A percentile compares a stretch with the other conserved stretches of the same genome.
These are phyloP conservation scores for Neolamprologus tretocephalus DNA, from an alignment of 2,113 vertebrate genomes.

Conservation along the genomic window DNA sequence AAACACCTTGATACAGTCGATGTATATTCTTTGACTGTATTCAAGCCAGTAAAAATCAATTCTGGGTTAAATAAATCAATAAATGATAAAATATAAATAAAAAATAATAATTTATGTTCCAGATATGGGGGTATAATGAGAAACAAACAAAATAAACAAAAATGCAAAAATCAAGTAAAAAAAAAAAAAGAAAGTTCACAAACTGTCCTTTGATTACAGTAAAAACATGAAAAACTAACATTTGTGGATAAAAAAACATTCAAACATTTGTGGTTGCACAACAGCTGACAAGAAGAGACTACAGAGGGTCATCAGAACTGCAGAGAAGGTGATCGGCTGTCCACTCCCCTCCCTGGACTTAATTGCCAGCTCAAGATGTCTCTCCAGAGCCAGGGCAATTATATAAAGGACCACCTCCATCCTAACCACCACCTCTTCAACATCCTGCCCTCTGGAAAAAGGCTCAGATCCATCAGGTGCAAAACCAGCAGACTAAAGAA, in stretches of 20 bases:
- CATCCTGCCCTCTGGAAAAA: too few species aligned
- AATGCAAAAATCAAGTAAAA: not conserved
- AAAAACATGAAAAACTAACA: not conserved
- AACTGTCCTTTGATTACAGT: not conserved
- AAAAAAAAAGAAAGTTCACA: not conserved
- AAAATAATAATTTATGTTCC: not conserved
- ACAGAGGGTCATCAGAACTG: not conserved
- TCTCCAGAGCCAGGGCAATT: too few species aligned
- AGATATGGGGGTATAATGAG: not conserved
- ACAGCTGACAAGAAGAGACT: not conserved
- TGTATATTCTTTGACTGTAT: not conserved
- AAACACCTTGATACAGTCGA: not conserved
- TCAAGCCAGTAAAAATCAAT: not conserved
- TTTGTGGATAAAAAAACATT: not conserved
- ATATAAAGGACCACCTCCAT: too few species aligned
- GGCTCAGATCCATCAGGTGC: too few species aligned
- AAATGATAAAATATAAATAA: not conserved
- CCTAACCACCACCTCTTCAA: too few species aligned
- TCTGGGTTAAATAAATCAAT: not conserved
- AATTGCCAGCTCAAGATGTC: too few species aligned
- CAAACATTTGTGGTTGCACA: not conserved
- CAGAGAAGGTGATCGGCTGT: not conserved
- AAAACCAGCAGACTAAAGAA: accelerated
- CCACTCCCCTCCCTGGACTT: not conserved
- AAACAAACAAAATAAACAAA: not conserved